phyloP scores from a whole-genome alignment of 2,888 invertebrate species.

The Drosophila nr. medialis region DNA sequence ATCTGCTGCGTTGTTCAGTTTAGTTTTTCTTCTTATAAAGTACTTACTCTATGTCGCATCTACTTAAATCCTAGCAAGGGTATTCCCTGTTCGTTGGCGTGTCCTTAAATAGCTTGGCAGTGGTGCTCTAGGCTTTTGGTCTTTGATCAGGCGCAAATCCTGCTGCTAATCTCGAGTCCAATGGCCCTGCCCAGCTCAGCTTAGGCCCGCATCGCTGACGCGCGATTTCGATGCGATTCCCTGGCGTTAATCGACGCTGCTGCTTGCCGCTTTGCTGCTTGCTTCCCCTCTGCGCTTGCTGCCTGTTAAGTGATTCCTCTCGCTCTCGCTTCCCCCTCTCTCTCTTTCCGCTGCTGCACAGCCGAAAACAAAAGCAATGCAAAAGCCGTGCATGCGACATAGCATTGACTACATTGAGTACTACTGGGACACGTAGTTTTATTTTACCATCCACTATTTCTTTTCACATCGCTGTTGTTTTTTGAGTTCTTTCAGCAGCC shows the following conservation, averaged over 20 bases:
- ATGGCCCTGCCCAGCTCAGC: constrained; percentile 51
- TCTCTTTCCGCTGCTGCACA: constrained; percentile 41
- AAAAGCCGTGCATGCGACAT: constrained; percentile 55
- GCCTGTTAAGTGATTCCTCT: constrained; percentile 10
- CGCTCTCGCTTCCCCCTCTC: background rate
- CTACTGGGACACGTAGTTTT: constrained; percentile 59
- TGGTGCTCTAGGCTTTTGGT: constrained; percentile 56
- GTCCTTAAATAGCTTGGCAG: constrained; percentile 4
- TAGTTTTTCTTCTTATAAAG: background rate
- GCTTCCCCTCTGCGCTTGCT: background rate
- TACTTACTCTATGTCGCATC: background rate
- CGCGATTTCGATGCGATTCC: constrained; percentile 56
- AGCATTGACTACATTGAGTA: constrained; percentile 45
- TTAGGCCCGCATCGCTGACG: constrained; percentile 59
- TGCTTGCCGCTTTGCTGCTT: constrained; percentile 5
- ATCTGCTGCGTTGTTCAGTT: background rate
- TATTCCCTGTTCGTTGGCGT: background rate
- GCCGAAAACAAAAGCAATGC: constrained; percentile 56
- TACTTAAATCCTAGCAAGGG: background rate
- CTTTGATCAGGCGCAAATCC: constrained; percentile 72
- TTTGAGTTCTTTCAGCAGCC: constrained; percentile 15
- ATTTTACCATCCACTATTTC: constrained; percentile 71
- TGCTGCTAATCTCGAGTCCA: constrained; percentile 73
- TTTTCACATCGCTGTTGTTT: constrained; percentile 6
- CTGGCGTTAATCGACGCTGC: constrained; percentile 54